Base-by-base conservation (phyloP, 2,888 invertebrate species). In the Aethes cnicana region DNA sequence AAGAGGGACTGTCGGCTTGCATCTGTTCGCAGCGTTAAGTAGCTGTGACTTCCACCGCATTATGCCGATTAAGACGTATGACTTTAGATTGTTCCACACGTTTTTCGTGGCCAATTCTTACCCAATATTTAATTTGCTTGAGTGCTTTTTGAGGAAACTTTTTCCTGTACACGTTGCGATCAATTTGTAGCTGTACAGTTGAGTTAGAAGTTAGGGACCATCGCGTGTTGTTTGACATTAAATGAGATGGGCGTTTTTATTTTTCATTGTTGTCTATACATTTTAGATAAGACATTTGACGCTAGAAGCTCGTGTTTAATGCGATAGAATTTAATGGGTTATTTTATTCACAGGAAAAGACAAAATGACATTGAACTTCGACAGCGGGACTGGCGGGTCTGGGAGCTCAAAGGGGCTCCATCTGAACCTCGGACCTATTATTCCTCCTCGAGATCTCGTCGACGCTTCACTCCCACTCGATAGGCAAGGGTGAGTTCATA, bases 391-490 rank as follows among this genome's bases (percentile, higher is more conserved):
- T 77, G 75, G 90, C 75, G 81, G 84, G 66, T 79, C 84, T 16
- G 65, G 84, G 28, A 75, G 81, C 77, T 76, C 84, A 64, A 80
- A 90, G 64, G 92, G 92, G 72, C 83, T 95, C 68, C 95, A 93
- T 68, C 91, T 95, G 69, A 95, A 95, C 86, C 90, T 95, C 64
- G 92, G 92, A 70, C 92, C 91, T 57, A 85, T 90, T 64, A 91
- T 91, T 53, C 92, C 92, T 50, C 92, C 93, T 42, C 92, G 93
- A 56, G 95, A 95, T 75, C 91, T 94, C 57, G 94, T 97, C 61
- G 96, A 97, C 74, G 92, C 94, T 4, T 91, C 93, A 59, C 91
- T 96, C 64, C 95, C 97, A 59, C 91, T 97, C 61, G 96, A 97
- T 77, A 92, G 96, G 78, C 97, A 97, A 90, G 95, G 95, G 97